These are phyloP conservation scores for Petromus typicus DNA, from an alignment of 2,113 vertebrate genomes.

Conservation along the genomic window DNA sequence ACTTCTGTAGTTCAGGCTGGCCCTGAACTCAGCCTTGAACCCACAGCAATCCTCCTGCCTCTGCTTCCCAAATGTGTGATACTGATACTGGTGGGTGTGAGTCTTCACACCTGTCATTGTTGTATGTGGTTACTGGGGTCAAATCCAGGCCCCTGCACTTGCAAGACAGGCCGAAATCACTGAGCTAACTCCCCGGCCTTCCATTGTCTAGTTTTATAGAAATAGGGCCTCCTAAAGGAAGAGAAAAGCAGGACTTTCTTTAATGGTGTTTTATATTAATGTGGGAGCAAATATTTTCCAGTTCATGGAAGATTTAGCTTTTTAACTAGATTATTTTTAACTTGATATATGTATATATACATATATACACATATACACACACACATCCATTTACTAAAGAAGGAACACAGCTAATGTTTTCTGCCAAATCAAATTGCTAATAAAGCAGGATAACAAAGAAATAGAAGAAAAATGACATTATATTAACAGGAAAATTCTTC, in stretches of 20 bases:
- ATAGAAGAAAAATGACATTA: neutral
- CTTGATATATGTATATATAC: neutral
- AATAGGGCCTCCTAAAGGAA: neutral
- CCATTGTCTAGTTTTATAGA: neutral
- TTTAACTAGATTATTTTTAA: neutral
- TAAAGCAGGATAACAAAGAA: neutral
- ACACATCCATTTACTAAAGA: neutral
- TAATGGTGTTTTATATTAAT: neutral
- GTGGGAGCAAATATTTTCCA: neutral
- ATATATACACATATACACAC: neutral
- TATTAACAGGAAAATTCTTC: neutral
- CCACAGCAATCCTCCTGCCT: no score
- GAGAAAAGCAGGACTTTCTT: constrained; percentile 20
- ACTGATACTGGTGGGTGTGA: no score
- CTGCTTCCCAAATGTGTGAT: no score
- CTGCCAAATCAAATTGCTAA: neutral
- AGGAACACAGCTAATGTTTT: neutral
- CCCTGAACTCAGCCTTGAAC: no score
- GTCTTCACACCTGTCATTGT: no score
- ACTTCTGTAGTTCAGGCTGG: no score
- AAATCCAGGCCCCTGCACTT: no score
- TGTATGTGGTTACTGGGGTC: no score
- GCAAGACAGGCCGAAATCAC: no score
- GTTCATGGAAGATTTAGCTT: neutral
- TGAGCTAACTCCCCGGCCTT: no score